Base-by-base conservation (phyloP, 2,113 vertebrate species). In the Setophaga kirtlandii region DNA sequence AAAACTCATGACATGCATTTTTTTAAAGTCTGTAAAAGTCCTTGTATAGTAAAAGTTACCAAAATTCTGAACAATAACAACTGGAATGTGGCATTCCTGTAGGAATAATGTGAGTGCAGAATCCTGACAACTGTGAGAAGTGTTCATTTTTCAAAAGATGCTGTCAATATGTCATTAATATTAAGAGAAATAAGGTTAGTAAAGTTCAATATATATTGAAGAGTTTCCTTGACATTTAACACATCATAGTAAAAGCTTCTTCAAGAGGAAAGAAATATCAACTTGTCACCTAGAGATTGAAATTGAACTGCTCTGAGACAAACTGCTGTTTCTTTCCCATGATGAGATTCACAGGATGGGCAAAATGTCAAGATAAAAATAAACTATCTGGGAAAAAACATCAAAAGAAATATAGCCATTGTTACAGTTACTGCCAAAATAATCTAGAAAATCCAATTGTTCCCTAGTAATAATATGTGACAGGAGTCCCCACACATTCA, bases 341-440 rank as follows among this genome's bases (percentile, higher is more conserved):
- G 97, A 98, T 96, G 93, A 98, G 97, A 98, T 96, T 97, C 97
- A 98, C 58, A 97, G 96, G 95, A 97, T 96, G 97, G 96, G 97
- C 97, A 98, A 97, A 98, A 98, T 98, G 98, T 98, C 98, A 98
- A 81, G 97, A 97, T 94, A 98, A 98, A 98, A 98, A 98, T 98
- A 98, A 97, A 96, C 87, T 97, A 90, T 69, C 90, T 90, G 67
- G 67, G 82, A 68, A 77, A 85, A 96, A 97, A 94, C 27, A 91
- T 90, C 83, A 94, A 88, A 94, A 93, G 87, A 97, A 93, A 87
- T 88, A 93, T 37, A 95, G 62, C 77, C 89, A 95, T 96, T 98
- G 96, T 97, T 97, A 97, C 75, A 96, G 91, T 96, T 97, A 87
- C 95, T 96, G 78, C 82, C 90, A 96, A 98, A 97, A 97, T 83